phyloP scores from a whole-genome alignment of 1,140 invertebrate species.

The Conus ventricosus region DNA sequence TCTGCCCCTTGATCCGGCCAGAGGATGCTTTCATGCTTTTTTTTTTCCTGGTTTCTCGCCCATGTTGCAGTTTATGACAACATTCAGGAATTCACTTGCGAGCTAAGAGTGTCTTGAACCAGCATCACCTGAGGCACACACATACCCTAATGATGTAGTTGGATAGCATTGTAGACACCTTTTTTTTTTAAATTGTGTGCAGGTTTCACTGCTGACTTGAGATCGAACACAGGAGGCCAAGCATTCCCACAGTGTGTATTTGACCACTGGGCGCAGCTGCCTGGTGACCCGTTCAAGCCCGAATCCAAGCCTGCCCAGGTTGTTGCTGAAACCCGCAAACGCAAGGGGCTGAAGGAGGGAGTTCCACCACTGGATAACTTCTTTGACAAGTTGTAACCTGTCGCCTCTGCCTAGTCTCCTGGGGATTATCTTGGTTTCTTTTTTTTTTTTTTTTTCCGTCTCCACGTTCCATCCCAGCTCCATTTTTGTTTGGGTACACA shows the following conservation, averaged over 20 bases:
- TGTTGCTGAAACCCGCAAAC: slow-evolving; percentile 96
- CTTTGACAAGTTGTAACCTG: slow-evolving; percentile 72
- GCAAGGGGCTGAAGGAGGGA: slow-evolving; percentile 98
- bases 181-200: not conserved
- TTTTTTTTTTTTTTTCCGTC: not conserved
- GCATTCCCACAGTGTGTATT: slow-evolving; percentile 99
- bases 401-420: not conserved
- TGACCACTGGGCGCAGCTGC: slow-evolving; percentile 99
- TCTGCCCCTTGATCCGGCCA: too few species aligned
- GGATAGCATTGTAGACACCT: too few species aligned
- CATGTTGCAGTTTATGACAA: too few species aligned
- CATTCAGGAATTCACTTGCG: too few species aligned
- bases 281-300: slow-evolving; percentile 92
- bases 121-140: too few species aligned
- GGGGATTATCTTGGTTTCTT: not conserved
- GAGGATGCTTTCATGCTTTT: too few species aligned
- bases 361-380: slow-evolving; percentile 71
- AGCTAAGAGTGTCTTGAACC: too few species aligned
- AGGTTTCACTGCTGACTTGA: slow-evolving; percentile 97
- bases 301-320: slow-evolving; percentile 87
- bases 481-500: not conserved
- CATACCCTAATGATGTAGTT: too few species aligned
- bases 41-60: too few species aligned
- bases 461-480: not conserved
- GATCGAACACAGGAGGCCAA: slow-evolving; percentile 98